Conservation (phyloP, 2,797 vertebrate genomes). For the Sphenodon punctatus region DNA sequence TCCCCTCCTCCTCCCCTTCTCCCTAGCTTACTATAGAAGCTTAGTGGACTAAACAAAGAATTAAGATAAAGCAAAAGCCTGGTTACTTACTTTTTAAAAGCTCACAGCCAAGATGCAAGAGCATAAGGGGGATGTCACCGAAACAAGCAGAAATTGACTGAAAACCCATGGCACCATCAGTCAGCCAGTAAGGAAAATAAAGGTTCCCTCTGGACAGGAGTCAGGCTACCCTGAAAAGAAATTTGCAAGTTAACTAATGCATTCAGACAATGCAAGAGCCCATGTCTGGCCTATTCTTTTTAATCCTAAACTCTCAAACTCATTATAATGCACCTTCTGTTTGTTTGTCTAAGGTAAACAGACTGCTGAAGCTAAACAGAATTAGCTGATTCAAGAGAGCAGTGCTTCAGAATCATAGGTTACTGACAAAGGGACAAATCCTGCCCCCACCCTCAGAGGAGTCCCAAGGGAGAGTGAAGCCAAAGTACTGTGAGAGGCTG, state of each 20-base stretch:
- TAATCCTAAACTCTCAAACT: background rate
- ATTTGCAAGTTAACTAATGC: background rate
- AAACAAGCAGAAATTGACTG: background rate
- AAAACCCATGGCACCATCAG: background rate
- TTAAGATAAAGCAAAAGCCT: constrained; percentile 35
- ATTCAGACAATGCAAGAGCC: background rate
- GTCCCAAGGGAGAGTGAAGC: background rate
- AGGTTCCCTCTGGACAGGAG: background rate
- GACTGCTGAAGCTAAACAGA: background rate
- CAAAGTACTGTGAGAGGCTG: background rate
- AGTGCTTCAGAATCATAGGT: no score
- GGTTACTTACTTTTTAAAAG: constrained; percentile 38
- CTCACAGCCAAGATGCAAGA: background rate
- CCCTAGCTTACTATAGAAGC: constrained; percentile 42
- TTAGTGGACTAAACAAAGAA: constrained; percentile 38
- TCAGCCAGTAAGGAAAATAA: background rate
- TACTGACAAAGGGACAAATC: background rate
- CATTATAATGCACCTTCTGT: background rate
- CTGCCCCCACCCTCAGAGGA: background rate
- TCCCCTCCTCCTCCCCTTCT: constrained; percentile 6
- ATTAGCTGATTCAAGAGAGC: background rate
- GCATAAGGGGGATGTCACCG: background rate
- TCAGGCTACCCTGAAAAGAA: background rate
- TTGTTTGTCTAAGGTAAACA: background rate
- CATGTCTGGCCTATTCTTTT: background rate